Percentiles rank a stretch among this genome's conserved stretches.
These are phyloP conservation scores for Latheticus oryzae DNA, from an alignment of 2,888 invertebrate species.

Conservation along the genomic window DNA sequence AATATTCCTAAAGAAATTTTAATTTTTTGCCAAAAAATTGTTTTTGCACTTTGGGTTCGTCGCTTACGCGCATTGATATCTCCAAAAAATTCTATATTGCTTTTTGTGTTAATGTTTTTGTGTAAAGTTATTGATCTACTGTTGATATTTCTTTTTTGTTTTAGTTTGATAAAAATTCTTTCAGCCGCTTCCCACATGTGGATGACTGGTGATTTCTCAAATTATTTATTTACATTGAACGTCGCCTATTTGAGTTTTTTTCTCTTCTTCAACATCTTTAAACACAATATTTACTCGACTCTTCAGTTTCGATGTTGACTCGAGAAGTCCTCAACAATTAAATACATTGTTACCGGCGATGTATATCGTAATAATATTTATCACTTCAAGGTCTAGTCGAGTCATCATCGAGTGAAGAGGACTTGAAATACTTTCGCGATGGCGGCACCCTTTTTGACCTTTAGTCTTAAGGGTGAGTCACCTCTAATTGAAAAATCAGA, in stretches of 20 bases:
- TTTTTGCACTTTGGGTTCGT: too few relatives aligned
- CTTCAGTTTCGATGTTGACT: slow-evolving; percentile 50
- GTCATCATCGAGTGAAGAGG: slow-evolving; percentile 22
- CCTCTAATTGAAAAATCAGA: too few relatives aligned
- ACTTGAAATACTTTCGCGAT: slow-evolving; percentile 14
- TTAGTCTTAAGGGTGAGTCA: slow-evolving; percentile 19
- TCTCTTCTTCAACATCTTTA: slow-evolving; percentile 43
- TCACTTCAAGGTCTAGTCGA: slow-evolving; percentile 26
- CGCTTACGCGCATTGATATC: too few relatives aligned
- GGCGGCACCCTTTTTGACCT: slow-evolving; percentile 31
- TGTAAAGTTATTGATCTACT: too few relatives aligned
- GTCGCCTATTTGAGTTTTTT: slow-evolving; percentile 39
- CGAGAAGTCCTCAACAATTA: slow-evolving; percentile 52
- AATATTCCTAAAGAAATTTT: too few relatives aligned
- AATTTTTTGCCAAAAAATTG: too few relatives aligned
- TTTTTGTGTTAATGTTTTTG: too few relatives aligned
- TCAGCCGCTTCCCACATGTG: slow-evolving; percentile 49
- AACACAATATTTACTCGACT: slow-evolving; percentile 53
- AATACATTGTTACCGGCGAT: slow-evolving; percentile 51
- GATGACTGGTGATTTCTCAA: slow-evolving; percentile 48
- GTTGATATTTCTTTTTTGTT: too few relatives aligned
- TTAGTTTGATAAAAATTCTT: too few relatives aligned
- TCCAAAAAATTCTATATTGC: too few relatives aligned
- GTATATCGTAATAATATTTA: slow-evolving; percentile 39
- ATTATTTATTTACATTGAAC: slow-evolving; percentile 49